These are phyloP conservation scores for Helleia helle DNA, from an alignment of 2,888 invertebrate genomes.

Conservation along the genomic window DNA sequence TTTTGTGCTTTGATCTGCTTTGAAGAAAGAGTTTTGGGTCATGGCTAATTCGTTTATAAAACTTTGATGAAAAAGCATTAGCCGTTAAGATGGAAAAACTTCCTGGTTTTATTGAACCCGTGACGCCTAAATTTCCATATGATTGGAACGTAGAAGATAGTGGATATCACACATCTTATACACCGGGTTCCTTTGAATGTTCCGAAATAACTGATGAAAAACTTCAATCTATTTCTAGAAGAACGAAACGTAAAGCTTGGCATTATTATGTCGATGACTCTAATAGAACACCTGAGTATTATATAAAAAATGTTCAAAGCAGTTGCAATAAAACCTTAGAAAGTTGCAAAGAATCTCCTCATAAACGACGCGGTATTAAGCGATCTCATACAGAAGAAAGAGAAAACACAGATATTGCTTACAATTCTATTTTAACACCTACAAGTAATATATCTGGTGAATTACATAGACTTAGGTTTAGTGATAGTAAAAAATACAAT, in stretches of 20 bases:
- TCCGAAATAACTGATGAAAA: slow-evolving; percentile 44
- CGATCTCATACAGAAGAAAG: slow-evolving; percentile 40
- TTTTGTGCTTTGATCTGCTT: not conserved
- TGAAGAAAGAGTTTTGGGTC: not conserved
- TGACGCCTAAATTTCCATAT: slow-evolving; percentile 38
- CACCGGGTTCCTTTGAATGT: slow-evolving; percentile 50
- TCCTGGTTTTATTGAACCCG: slow-evolving; percentile 36
- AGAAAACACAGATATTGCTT: slow-evolving; percentile 28
- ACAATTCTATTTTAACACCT: slow-evolving; percentile 41
- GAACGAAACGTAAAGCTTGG: slow-evolving; percentile 2
- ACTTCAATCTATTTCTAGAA: slow-evolving; percentile 4
- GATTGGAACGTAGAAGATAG: slow-evolving; percentile 56
- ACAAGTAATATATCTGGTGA: slow-evolving; percentile 56
- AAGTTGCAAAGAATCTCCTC: slow-evolving; percentile 34
- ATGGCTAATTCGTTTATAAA: slow-evolving; percentile 5
- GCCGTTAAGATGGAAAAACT: slow-evolving; percentile 42
- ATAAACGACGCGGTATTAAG: slow-evolving; percentile 43
- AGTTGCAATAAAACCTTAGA: slow-evolving; percentile 20
- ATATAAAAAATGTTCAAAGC: not conserved
- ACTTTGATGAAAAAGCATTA: slow-evolving; percentile 3
- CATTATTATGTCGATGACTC: slow-evolving; percentile 2
- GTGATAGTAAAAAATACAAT: slow-evolving; percentile 35
- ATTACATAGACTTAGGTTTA: slow-evolving; percentile 49
- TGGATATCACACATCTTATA: slow-evolving; percentile 59
- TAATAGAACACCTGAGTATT: not conserved